These are phyloP conservation scores for Reinhardtius hippoglossoides DNA, from an alignment of 2,113 vertebrate genomes.

Conservation along the genomic window DNA sequence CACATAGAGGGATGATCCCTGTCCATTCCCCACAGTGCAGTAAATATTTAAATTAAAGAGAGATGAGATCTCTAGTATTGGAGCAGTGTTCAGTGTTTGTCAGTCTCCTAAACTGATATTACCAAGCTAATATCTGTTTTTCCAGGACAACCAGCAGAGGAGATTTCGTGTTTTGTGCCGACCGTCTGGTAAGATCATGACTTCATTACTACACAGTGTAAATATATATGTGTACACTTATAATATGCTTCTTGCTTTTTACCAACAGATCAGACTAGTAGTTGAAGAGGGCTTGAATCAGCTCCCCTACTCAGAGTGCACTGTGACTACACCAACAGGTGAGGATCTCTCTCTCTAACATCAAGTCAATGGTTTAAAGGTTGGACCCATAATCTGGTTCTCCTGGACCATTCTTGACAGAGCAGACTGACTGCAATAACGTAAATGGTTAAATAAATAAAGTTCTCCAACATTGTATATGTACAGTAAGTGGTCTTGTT, in stretches of 20 bases:
- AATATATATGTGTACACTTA: neutral
- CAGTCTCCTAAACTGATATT: neutral
- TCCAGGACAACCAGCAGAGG: conserved; percentile 95
- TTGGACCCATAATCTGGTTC: neutral
- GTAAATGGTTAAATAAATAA: neutral
- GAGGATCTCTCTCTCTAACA: conserved; percentile 41
- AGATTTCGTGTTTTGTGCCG: conserved; percentile 97
- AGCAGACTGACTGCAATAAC: too few species aligned
- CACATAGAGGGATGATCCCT: too few species aligned
- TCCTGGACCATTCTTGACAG: neutral
- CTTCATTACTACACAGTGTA: neutral
- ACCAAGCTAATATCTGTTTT: conserved; percentile 54
- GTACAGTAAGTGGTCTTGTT: conserved; percentile 5
- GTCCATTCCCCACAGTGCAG: neutral
- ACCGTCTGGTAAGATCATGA: conserved; percentile 91
- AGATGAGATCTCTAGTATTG: neutral
- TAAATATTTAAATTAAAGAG: neutral
- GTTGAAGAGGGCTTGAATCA: conserved; percentile 99
- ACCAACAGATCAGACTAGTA: conserved; percentile 92
- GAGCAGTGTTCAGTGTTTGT: neutral
- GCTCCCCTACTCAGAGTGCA: conserved; percentile 96
- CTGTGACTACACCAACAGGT: conserved; percentile 98
- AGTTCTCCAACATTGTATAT: neutral
- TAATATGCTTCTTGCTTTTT: neutral
- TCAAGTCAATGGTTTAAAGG: neutral